Base-by-base conservation (phyloP, 1,140 invertebrate species). In the Schmidtea mediterranea region DNA sequence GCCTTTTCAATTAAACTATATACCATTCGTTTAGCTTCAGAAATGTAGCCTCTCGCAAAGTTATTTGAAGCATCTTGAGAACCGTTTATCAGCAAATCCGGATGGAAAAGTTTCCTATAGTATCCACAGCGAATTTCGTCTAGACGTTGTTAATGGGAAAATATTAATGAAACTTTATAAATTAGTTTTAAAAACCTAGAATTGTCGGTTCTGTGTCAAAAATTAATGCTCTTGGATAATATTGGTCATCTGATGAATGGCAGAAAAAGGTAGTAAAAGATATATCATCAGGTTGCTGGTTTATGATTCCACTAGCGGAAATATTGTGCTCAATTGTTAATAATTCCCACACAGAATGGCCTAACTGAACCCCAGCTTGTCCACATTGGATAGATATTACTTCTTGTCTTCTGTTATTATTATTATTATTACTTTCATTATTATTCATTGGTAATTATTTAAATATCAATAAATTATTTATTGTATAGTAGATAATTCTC, bases 201-300 rank as follows among this genome's bases (percentile, higher is more conserved):
- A 63, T 59, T 37, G 61, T 62, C 10, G 59, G 61, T 49, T 61
- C 59, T 26, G 63, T 51, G 50, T 61, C 59, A 21, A 61, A 52
- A 55, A 61, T 60, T 1, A 61, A 52, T 16, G 61, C 61, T 19
- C 59, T 47, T 9, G 59, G 59, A 18, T 63, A 61, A 54, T 75
- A 71, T 54, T 73, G 74, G 1, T 73, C 70, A 23, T 66, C 63
- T 21, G 76, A 75, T 22, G 78, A 83, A 62, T 83, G 79, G 53
- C 75, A 77, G 69, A 81, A 81, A 62, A 81, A 80, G 13, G 78
- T 79, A 57, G 78, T 79, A 62, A 80, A 80, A n/a, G 76, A 78
- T 60, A 79, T 77, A 58, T 78, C 75, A 22, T 74, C 50, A 10
- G 16, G 16, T 13, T 37, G 10, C 3, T 37, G 2, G 6, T 37